A percentile compares a stretch with the other conserved stretches of the same genome.
phyloP scores from a whole-genome alignment of 2,113 vertebrate species.

The Cyphomyrus discorhynchus region DNA sequence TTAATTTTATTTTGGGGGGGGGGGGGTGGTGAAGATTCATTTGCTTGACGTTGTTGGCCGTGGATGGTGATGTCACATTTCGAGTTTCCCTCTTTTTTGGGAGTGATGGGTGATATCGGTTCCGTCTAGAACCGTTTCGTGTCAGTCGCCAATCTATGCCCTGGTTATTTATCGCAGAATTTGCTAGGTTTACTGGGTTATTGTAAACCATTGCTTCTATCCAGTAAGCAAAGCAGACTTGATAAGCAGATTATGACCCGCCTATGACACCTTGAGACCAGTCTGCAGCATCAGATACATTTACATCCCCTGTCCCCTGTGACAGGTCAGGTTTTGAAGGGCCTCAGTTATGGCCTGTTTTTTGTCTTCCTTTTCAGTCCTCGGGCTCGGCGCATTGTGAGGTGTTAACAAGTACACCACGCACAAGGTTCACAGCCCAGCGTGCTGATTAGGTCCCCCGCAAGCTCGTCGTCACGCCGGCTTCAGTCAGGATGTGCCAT shows the following conservation, averaged over 20 bases:
- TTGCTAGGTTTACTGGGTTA: not conserved
- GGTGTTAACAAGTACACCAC: not conserved
- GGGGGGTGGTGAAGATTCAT: not conserved
- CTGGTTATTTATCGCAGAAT: not conserved
- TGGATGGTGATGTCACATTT: not conserved
- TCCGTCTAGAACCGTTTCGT: not conserved
- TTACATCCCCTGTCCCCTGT: not conserved
- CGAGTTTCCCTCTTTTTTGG: not conserved
- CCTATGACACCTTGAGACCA: not conserved
- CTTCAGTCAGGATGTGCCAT: not conserved
- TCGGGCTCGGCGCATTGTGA: not conserved
- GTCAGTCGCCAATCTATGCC: not conserved
- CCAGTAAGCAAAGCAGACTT: not conserved
- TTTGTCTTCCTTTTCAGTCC: not conserved
- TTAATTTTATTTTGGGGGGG: too few relatives aligned
- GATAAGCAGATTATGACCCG: not conserved
- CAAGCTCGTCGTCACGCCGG: not conserved
- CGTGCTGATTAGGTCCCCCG: not conserved
- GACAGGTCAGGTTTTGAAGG: not conserved
- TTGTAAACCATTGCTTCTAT: not conserved
- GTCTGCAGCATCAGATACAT: not conserved
- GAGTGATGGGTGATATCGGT: not conserved
- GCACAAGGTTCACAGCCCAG: not conserved
- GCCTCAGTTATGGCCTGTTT: not conserved
- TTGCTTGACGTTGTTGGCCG: not conserved